phyloP scores from a whole-genome alignment of 2,113 vertebrate genomes.

The Percopsis transmontana region DNA sequence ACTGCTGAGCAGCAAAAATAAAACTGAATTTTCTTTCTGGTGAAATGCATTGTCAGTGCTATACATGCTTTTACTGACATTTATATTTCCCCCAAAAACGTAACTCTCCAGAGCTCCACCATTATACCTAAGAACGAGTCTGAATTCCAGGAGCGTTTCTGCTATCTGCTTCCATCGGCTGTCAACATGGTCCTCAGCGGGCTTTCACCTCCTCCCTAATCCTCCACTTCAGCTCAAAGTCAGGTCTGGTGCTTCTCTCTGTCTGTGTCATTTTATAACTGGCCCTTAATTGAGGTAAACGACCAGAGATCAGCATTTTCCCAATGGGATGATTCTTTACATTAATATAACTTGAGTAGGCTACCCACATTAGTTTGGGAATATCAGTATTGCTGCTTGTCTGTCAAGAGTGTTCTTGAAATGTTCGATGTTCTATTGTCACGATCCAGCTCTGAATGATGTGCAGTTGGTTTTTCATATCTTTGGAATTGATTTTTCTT shows the following conservation, averaged over 20 bases:
- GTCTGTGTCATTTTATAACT: conserved; percentile 27
- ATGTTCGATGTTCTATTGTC: conserved; percentile 16
- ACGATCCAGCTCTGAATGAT: not conserved
- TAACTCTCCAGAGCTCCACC: not conserved
- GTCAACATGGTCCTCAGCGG: conserved; percentile 69
- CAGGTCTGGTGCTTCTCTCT: conserved; percentile 56
- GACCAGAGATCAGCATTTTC: not conserved
- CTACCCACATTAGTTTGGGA: conserved; percentile 24
- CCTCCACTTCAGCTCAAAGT: conserved; percentile 75
- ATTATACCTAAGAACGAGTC: conserved; percentile 42
- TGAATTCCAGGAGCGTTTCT: conserved; percentile 68
- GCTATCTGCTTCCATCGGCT: conserved; percentile 69
- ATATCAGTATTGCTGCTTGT: conserved; percentile 47
- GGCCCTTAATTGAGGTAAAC: conserved; percentile 2
- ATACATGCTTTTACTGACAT: not conserved
- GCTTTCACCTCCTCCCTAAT: conserved; percentile 75
- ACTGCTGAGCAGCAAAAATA: too few relatives aligned
- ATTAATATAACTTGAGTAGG: too few relatives aligned
- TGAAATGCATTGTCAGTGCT: not conserved
- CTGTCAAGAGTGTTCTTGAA: conserved; percentile 34
- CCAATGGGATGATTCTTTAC: not conserved
- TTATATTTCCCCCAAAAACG: not conserved
- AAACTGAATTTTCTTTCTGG: too few relatives aligned
- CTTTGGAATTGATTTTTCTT: conserved; percentile 1
- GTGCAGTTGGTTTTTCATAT: not conserved